Evolutionary conservation across 1,140 invertebrate genomes (phyloP).

Genomic region (Glomeris maerens): DNA sequence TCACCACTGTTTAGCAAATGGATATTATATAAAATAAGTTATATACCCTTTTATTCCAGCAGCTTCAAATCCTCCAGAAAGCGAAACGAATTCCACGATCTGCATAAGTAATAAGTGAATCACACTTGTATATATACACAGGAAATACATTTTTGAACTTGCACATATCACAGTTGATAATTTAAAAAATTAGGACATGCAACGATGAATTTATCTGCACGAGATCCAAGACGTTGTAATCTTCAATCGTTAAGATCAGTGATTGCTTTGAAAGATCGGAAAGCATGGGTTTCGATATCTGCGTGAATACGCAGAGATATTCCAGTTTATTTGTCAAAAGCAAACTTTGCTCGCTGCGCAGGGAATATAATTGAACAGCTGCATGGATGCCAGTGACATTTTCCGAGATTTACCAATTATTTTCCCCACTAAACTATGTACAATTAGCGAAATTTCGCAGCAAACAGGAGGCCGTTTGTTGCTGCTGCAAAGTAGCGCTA

Average conservation of each 20-base stretch:
- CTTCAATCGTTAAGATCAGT: too few species aligned
- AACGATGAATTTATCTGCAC: background rate
- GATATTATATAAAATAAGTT: conserved; percentile 11
- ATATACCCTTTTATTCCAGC: conserved; percentile 41
- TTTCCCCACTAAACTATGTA: too few species aligned
- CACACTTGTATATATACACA: background rate
- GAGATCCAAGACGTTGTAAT: too few species aligned
- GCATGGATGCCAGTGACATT: too few species aligned
- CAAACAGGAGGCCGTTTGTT: too few species aligned
- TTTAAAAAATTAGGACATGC: background rate
- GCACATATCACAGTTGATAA: background rate
- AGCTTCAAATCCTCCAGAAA: conserved; percentile 32
- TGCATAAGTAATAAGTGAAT: conserved; percentile 19
- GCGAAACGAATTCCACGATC: conserved; percentile 37
- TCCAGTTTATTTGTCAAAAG: too few species aligned
- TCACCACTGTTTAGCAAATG: background rate
- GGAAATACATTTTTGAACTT: background rate
- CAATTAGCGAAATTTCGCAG: too few species aligned
- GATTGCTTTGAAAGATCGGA: background rate
- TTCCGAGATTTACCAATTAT: too few species aligned
- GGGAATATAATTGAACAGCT: too few species aligned
- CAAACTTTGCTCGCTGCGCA: too few species aligned
- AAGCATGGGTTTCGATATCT: background rate
- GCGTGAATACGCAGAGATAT: too few species aligned
- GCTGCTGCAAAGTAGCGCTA: too few species aligned